Percentiles rank a stretch among this genome's conserved stretches.
phyloP scores from a whole-genome alignment of 2,888 invertebrate genomes.

The Chirona hameri region DNA sequence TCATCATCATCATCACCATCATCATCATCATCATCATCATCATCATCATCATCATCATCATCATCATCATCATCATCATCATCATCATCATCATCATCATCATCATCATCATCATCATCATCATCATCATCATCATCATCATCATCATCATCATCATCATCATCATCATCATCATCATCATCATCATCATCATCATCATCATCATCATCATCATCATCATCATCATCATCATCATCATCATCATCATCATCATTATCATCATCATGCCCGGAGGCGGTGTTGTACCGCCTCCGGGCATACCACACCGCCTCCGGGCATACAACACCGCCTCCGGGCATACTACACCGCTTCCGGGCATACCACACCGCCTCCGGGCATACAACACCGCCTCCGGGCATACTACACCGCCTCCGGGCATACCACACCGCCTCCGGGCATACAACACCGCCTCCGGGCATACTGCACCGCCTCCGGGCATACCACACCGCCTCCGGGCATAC shows the following conservation, averaged over 20 bases:
- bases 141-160: constrained; percentile 12
- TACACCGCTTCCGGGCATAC: too few species aligned
- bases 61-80: neutral
- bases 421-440: too few species aligned
- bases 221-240: neutral
- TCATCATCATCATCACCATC: constrained; percentile 5
- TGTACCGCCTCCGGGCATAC: too few species aligned
- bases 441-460: too few species aligned
- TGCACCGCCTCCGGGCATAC: too few species aligned
- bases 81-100: constrained; percentile 26
- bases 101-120: neutral
- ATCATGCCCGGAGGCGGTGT: too few species aligned
- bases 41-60: neutral
- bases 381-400: too few species aligned
- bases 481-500: too few species aligned
- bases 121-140: constrained; percentile 14
- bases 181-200: constrained; percentile 1
- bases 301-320: too few species aligned
- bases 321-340: too few species aligned
- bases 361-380: too few species aligned
- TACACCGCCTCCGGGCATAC: too few species aligned
- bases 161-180: neutral
- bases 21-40: neutral
- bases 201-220: neutral
- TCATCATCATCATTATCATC: neutral